Base-by-base conservation (phyloP, 2,888 invertebrate species). In the Leucoptera coffeella region DNA sequence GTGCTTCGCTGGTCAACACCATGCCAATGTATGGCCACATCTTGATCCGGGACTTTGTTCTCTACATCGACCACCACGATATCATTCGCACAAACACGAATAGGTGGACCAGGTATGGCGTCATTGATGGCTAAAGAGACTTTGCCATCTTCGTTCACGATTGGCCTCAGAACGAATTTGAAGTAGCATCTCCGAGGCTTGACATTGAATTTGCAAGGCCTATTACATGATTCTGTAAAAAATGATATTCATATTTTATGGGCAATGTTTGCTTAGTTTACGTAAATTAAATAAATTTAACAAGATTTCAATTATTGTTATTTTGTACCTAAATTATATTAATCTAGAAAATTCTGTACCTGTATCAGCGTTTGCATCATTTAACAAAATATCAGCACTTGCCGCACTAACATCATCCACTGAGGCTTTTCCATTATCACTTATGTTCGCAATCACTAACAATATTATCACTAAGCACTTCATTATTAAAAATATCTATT, bases 11-110 rank as follows among this genome's bases (percentile, higher is more conserved):
- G 76, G 14, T 61, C 57, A 4, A 72, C 30, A 1, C 88, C 89
- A 42, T 86, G 80, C 86, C 87, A 89, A 45, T 89, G 88, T 7
- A 89, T 61, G 5, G 81, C 72, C 1, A 82, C 50, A 26, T 79
- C 80, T 41, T 82, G 77, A 14, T 78, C 78, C 1, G 78, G 77
- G 28, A 87, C 58, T 38, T 74, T 75, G 42, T 87, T 87, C 26
- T 74, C 62, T 2, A 87, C 81, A 45, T 85, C 82, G 1, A 86
- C 81, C 1, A 85, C 69, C 3, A 88, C 59, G 17, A 80, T 74
- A 42, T 88, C 88, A 38, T 82, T 80, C 25, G 79, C 71, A 42
- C 84, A 84, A 3, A 82, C 81, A 47, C 81, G 69, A 15, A 77
- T 74, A 0, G 72, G 37, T 3, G 78, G 78, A 3, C 76, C 77